phyloP scores from a whole-genome alignment of 2,888 invertebrate genomes.

The Baronia brevicornis region DNA sequence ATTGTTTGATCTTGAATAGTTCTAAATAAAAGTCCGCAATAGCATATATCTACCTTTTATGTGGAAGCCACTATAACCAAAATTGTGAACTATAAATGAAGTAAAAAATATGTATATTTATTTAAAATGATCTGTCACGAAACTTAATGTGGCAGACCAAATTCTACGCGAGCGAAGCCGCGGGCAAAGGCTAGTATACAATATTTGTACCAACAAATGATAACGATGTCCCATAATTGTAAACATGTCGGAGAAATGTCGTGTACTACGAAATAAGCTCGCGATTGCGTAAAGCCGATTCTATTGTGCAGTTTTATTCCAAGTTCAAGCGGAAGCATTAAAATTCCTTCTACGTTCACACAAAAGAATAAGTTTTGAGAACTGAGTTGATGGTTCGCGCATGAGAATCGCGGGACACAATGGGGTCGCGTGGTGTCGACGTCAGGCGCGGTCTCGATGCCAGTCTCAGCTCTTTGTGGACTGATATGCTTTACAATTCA shows the following conservation, averaged over 20 bases:
- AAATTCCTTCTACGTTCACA: conserved; percentile 66
- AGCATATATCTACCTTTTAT: no score
- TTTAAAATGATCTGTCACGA: no score
- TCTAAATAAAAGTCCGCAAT: no score
- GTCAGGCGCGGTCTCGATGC: conserved; percentile 13
- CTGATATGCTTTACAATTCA: conserved; percentile 12
- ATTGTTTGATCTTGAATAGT: no score
- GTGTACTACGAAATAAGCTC: conserved; percentile 3
- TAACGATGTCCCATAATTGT: neutral
- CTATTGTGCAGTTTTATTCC: conserved; percentile 55
- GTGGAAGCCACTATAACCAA: no score
- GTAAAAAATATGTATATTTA: no score
- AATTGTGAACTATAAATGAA: no score
- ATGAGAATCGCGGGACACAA: conserved; percentile 60
- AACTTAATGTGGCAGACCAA: no score
- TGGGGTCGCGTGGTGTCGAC: conserved; percentile 23
- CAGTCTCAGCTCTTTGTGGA: conserved; percentile 9
- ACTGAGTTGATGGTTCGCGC: conserved; percentile 50
- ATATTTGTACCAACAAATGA: conserved; percentile 1
- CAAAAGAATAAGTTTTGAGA: conserved; percentile 73
- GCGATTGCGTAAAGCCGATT: conserved; percentile 42
- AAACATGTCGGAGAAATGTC: conserved; percentile 4
- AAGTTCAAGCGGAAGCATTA: conserved; percentile 71
- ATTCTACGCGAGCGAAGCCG: no score
- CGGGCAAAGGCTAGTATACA: no score